phyloP scores from a whole-genome alignment of 2,888 invertebrate species.

The Galeopsomyia nigrocyanea region DNA sequence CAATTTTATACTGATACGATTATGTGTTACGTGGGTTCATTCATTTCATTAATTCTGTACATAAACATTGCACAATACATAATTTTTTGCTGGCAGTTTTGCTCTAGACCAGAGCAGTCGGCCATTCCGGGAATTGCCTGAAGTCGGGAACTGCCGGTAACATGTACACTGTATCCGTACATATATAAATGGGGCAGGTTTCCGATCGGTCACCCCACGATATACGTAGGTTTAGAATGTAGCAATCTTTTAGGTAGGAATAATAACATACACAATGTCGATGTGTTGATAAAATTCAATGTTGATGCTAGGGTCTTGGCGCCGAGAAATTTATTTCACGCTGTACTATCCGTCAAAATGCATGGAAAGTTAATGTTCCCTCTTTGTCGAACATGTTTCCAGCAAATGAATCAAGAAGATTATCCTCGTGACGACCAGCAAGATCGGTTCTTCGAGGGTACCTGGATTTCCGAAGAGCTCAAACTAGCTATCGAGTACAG shows the following conservation, averaged over 20 bases:
- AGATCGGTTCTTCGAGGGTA: constrained; percentile 55
- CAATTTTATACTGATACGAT: too few species aligned
- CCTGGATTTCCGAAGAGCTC: constrained; percentile 63
- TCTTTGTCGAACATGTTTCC: constrained; percentile 60
- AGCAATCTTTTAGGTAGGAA: constrained; percentile 24
- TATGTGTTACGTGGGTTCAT: too few species aligned
- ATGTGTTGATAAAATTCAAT: constrained; percentile 54
- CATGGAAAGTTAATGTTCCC: constrained; percentile 59
- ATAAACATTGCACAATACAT: too few species aligned
- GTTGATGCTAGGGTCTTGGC: constrained; percentile 27
- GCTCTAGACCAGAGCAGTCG: too few species aligned
- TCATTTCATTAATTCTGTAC: too few species aligned
- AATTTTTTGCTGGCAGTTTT: too few species aligned
- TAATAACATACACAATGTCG: constrained; percentile 22
- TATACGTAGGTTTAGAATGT: constrained; percentile 48
- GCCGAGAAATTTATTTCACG: constrained; percentile 48
- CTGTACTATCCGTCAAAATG: constrained; percentile 56
- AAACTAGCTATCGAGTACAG: constrained; percentile 57
- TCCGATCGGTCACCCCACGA: too few species aligned
- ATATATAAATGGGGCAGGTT: too few species aligned
- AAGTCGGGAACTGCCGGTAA: too few species aligned
- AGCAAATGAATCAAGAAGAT: constrained; percentile 49
- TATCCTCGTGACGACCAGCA: constrained; percentile 56
- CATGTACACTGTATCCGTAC: too few species aligned
- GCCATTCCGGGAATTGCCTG: too few species aligned